Conservation (phyloP, 1,140 invertebrate species). For the Cepaea nemoralis region DNA sequence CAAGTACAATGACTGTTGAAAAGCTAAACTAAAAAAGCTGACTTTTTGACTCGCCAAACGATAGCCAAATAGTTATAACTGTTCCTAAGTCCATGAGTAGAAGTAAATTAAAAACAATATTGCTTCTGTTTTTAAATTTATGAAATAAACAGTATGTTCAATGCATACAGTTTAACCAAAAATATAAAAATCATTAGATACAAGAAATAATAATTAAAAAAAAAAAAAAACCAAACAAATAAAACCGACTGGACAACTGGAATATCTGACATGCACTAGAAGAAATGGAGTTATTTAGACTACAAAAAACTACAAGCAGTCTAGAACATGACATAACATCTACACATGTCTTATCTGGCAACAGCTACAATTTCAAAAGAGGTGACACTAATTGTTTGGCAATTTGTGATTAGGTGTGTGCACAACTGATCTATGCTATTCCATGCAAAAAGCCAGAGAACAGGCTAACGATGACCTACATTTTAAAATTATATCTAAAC, state of each 20-base stretch:
- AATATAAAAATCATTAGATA: neutral
- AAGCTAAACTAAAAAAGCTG: neutral
- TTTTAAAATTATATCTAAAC: neutral
- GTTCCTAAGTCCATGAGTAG: neutral
- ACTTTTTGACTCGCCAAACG: too few species aligned
- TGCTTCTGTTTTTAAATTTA: too few species aligned
- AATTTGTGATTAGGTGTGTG: constrained; percentile 26
- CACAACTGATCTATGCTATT: constrained; percentile 29
- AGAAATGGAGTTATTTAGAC: neutral
- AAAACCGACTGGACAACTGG: constrained; percentile 7
- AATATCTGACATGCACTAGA: neutral
- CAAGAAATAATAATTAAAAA: neutral
- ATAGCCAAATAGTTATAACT: neutral
- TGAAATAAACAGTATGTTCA: neutral
- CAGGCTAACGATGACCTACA: neutral
- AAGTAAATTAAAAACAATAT: neutral
- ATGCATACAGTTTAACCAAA: neutral
- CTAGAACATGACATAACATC: constrained; percentile 11
- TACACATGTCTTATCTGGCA: neutral
- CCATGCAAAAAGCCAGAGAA: constrained; percentile 38
- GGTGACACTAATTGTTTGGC: neutral
- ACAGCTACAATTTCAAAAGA: neutral
- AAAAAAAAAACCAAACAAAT: too few species aligned
- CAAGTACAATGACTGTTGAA: neutral
- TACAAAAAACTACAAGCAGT: constrained; percentile 22